Evolutionary conservation across 53 echinoderm and acorn worm species (phyloP).

Genomic region (Echinometra lucunter): DNA sequence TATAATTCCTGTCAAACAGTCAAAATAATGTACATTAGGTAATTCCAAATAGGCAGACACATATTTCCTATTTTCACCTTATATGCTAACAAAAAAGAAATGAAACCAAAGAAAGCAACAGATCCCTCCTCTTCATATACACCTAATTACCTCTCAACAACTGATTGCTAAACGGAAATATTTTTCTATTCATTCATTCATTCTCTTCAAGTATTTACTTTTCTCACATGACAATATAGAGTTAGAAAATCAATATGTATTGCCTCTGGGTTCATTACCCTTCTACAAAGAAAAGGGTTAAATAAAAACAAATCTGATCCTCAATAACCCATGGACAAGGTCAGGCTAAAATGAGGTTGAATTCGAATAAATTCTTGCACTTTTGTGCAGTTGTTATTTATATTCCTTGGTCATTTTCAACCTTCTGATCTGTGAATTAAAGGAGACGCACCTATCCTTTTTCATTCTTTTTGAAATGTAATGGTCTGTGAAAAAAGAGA

Average conservation of each 20-base stretch:
- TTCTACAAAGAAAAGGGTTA: not conserved
- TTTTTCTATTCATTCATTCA: not conserved
- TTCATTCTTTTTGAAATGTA: not conserved
- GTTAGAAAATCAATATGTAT: constrained; percentile 50
- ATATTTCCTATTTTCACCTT: not conserved
- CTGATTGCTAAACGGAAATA: not conserved
- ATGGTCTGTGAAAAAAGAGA: not conserved
- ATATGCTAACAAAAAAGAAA: not conserved
- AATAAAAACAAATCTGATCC: not conserved
- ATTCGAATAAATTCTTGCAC: not conserved
- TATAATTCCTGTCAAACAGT: not conserved
- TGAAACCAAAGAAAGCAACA: not conserved
- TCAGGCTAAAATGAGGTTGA: not conserved
- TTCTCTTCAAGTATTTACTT: not conserved
- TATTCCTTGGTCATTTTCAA: not conserved
- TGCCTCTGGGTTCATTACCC: constrained; percentile 16
- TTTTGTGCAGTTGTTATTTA: not conserved
- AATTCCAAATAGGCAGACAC: not conserved
- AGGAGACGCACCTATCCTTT: not conserved
- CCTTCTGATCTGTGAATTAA: not conserved
- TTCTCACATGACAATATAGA: not conserved
- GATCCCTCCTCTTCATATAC: not conserved
- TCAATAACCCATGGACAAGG: not conserved
- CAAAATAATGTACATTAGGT: not conserved
- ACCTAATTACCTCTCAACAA: constrained; percentile 21